Conservation (phyloP, 2,888 invertebrate genomes). For the Hemithea aestivaria region DNA sequence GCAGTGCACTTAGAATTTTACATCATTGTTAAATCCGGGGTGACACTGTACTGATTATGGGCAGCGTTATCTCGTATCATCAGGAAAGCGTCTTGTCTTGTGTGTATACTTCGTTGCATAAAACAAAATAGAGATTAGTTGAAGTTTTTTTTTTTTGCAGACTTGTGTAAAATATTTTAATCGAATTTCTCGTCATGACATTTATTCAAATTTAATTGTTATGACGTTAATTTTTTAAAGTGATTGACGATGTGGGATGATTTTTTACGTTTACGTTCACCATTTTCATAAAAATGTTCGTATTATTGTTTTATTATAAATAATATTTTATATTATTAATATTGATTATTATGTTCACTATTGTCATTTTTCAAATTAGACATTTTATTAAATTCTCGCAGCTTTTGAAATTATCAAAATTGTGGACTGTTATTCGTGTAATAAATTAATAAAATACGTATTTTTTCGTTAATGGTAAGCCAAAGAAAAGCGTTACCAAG, state of each 20-base stretch:
- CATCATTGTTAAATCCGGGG: too few relatives aligned
- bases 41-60: too few relatives aligned
- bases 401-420: conserved; percentile 6
- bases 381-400: too few relatives aligned
- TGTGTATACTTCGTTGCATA: too few relatives aligned
- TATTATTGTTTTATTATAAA: neutral
- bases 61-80: too few relatives aligned
- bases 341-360: conserved; percentile 2
- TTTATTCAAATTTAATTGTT: too few relatives aligned
- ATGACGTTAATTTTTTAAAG: conserved; percentile 2
- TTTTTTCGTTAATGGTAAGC: conserved; percentile 21
- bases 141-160: too few relatives aligned
- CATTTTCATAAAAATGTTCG: conserved; percentile 8
- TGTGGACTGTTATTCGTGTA: conserved; percentile 2
- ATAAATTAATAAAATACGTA: conserved; percentile 10
- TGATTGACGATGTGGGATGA: neutral
- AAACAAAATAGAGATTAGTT: too few relatives aligned
- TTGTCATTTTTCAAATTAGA: conserved; percentile 3
- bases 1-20: too few relatives aligned
- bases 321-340: conserved; percentile 14
- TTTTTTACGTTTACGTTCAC: neutral
- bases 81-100: too few relatives aligned
- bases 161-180: too few relatives aligned
- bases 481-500: conserved; percentile 28
- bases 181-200: too few relatives aligned